Conservation (phyloP, 2,888 invertebrate species). For the Callyntrura sp. region DNA sequence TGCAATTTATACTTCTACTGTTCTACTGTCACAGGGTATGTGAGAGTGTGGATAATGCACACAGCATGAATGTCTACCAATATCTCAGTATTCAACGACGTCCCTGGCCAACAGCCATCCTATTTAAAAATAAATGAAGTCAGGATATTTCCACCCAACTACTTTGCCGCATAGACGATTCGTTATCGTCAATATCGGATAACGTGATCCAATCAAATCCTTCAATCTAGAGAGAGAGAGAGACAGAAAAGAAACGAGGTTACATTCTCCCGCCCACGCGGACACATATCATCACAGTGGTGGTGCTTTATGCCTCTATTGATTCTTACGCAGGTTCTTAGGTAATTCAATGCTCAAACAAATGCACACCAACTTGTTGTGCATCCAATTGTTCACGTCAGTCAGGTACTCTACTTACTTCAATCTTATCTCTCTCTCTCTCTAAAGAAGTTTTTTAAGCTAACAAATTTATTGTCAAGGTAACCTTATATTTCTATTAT, state of each 20-base stretch:
- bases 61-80: too few species aligned
- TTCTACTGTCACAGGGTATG: neutral
- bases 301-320: neutral
- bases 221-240: neutral
- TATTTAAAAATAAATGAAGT: neutral
- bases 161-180: neutral
- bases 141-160: neutral
- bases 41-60: too few species aligned
- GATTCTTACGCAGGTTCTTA: conserved; percentile 1
- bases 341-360: conserved; percentile 18
- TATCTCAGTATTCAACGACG: neutral
- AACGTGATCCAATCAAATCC: conserved; percentile 30
- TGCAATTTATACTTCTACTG: neutral
- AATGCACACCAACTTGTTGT: neutral
- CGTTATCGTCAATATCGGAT: neutral
- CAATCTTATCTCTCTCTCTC: conserved; percentile 36
- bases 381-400: neutral
- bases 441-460: neutral
- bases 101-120: neutral
- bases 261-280: conserved; percentile 34
- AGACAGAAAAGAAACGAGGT: neutral
- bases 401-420: conserved; percentile 3
- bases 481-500: conserved; percentile 60
- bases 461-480: conserved; percentile 58
- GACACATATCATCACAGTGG: too few species aligned